These are phyloP conservation scores for Trididemnum nubilum DNA, from an alignment of 23 tunicate genomes.

Conservation along the genomic window DNA sequence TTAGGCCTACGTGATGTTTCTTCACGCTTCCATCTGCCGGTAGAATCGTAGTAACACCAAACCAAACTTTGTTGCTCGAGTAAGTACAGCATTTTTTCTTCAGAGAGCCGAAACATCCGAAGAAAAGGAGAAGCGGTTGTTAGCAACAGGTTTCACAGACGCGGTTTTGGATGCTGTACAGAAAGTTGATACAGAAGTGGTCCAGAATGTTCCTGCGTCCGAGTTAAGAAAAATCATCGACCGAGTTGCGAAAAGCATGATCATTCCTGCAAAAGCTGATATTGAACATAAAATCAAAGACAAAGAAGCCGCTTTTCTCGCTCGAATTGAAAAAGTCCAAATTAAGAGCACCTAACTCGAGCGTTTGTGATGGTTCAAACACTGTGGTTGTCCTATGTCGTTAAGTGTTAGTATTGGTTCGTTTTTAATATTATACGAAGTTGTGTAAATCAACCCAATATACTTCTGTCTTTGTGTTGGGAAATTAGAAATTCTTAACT, in stretches of 20 bases:
- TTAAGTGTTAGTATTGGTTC: no score
- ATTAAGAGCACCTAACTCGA: no score
- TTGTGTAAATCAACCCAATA: no score
- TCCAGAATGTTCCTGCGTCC: slow-evolving; percentile 47
- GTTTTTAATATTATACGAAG: no score
- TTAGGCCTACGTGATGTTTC: no score
- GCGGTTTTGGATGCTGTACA: slow-evolving; percentile 68
- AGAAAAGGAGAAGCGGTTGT: slow-evolving; percentile 18
- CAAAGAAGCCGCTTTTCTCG: slow-evolving; percentile 53
- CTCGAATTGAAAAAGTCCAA: slow-evolving; percentile 68
- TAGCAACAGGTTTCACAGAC: slow-evolving; percentile 42
- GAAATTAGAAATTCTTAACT: no score
- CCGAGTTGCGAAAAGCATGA: slow-evolving; percentile 53
- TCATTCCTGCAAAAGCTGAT: slow-evolving; percentile 67
- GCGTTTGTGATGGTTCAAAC: no score
- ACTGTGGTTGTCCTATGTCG: no score
- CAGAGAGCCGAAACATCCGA: neutral
- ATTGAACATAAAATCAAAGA: slow-evolving; percentile 70
- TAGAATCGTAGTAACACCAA: no score
- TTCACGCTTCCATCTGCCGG: no score
- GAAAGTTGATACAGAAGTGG: slow-evolving; percentile 32
- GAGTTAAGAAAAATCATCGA: slow-evolving; percentile 69
- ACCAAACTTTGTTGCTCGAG: no score
- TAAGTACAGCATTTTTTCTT: neutral
- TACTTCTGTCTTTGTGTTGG: no score